Percentiles rank a stretch among this genome's conserved stretches.
Evolutionary conservation across 1,140 invertebrate species (phyloP).

Genomic region (Pteromalus puparum): DNA sequence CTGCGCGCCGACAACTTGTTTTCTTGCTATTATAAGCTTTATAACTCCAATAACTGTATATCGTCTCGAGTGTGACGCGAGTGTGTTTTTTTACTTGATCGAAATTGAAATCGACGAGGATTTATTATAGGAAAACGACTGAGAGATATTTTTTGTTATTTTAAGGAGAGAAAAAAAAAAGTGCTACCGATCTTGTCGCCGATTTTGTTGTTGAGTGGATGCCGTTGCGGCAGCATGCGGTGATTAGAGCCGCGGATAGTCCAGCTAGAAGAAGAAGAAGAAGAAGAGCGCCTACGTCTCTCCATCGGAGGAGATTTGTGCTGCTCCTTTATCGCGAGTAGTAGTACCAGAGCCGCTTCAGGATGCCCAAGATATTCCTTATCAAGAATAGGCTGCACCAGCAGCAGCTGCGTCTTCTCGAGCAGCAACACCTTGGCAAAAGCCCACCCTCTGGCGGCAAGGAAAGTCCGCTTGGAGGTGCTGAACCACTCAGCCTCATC

Average conservation of each 20-base stretch:
- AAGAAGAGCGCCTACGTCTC: neutral
- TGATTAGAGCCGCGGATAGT: neutral
- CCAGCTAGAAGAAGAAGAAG: neutral
- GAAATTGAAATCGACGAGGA: too few relatives aligned
- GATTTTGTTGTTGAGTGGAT: neutral
- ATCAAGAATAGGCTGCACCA: slow-evolving; percentile 91
- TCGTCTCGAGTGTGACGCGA: neutral
- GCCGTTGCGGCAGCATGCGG: slow-evolving; percentile 34
- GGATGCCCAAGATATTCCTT: slow-evolving; percentile 93
- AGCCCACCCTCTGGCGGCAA: slow-evolving; percentile 69
- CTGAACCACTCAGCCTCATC: slow-evolving; percentile 73
- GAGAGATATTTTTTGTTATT: too few relatives aligned
- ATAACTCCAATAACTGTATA: neutral
- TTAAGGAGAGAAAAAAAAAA: neutral
- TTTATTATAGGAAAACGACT: neutral
- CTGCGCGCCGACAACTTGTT: slow-evolving; percentile 1
- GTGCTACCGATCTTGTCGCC: neutral
- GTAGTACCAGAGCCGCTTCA: slow-evolving; percentile 32
- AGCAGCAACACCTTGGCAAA: slow-evolving; percentile 81
- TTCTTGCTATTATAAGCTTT: too few relatives aligned
- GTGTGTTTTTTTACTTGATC: neutral
- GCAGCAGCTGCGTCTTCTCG: slow-evolving; percentile 86
- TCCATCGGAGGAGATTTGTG: neutral
- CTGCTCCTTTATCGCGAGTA: neutral
- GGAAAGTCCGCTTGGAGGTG: slow-evolving; percentile 67